phyloP scores from a whole-genome alignment of 1,140 invertebrate species.

The Neodiprion pinetum region DNA sequence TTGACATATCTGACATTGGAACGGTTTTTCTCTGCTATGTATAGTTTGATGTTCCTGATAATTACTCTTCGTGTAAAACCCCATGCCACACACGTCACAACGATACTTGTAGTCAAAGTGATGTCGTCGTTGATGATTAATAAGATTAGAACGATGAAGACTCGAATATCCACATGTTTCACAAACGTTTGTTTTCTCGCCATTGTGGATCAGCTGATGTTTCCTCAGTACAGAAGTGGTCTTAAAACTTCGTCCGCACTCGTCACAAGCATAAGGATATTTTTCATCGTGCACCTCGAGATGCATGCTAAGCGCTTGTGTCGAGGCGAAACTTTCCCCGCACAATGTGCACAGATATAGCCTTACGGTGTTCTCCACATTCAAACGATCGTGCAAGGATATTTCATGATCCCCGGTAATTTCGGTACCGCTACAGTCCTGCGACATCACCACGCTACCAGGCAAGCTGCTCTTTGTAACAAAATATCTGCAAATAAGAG shows the following conservation, averaged over 20 bases:
- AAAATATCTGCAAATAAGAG: slow-evolving; percentile 61
- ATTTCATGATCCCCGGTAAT: slow-evolving; percentile 33
- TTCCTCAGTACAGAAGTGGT: slow-evolving; percentile 38
- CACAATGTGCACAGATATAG: slow-evolving; percentile 48
- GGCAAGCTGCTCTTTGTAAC: slow-evolving; percentile 48
- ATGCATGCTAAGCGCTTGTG: slow-evolving; percentile 49
- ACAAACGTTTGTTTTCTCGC: slow-evolving; percentile 45
- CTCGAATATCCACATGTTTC: slow-evolving; percentile 52
- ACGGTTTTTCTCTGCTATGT: slow-evolving; percentile 51
- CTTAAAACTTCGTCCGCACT: slow-evolving; percentile 50
- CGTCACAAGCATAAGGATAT: slow-evolving; percentile 46
- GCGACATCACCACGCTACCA: slow-evolving; percentile 35
- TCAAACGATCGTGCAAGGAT: slow-evolving; percentile 34
- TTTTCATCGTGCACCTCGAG: slow-evolving; percentile 33
- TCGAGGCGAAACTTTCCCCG: slow-evolving; percentile 53
- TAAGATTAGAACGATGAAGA: slow-evolving; percentile 47
- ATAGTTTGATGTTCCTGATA: slow-evolving; percentile 55
- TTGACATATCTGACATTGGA: slow-evolving; percentile 60
- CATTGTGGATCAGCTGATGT: slow-evolving; percentile 40
- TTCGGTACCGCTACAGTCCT: slow-evolving; percentile 40
- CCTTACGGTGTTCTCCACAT: slow-evolving; percentile 27
- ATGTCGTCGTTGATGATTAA: slow-evolving; percentile 51
- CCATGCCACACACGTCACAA: slow-evolving; percentile 75
- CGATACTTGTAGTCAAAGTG: slow-evolving; percentile 54
- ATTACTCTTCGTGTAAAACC: slow-evolving; percentile 52